A percentile compares a stretch with the other conserved stretches of the same genome.
Evolutionary conservation across 2,888 invertebrate species (phyloP).

Genomic region (Timema cristinae): DNA sequence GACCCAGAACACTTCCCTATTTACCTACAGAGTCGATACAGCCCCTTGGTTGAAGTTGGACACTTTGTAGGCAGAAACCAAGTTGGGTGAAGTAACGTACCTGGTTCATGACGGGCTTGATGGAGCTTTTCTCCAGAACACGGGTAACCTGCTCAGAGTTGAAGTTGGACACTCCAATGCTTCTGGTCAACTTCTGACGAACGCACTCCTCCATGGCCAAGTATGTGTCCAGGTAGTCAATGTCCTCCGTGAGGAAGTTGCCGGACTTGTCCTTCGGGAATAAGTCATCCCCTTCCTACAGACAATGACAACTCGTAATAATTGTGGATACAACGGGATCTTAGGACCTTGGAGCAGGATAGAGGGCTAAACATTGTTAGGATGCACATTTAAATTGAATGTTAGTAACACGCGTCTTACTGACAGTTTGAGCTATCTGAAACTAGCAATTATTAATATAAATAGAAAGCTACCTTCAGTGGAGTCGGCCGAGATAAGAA

Average conservation of each 20-base stretch:
- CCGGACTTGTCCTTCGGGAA: conserved; percentile 42
- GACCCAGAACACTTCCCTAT: too few relatives aligned
- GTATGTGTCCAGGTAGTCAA: conserved; percentile 43
- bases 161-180: conserved; percentile 53
- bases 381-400: neutral
- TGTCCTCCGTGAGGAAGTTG: conserved; percentile 45
- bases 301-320: neutral
- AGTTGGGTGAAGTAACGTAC: conserved; percentile 19
- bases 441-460: too few relatives aligned
- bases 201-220: conserved; percentile 48
- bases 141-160: conserved; percentile 47
- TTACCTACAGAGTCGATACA: too few relatives aligned
- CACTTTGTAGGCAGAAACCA: too few relatives aligned
- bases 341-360: neutral
- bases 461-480: too few relatives aligned
- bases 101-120: conserved; percentile 34
- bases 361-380: neutral
- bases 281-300: conserved; percentile 40
- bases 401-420: too few relatives aligned
- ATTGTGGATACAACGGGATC: neutral
- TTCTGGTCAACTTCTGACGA: conserved; percentile 44
- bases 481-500: too few relatives aligned
- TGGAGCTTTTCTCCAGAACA: conserved; percentile 42
- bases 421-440: too few relatives aligned
- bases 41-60: too few relatives aligned